Percentiles rank a stretch among this genome's conserved stretches.
Evolutionary conservation across 2,797 vertebrate species (phyloP).

Genomic region (Morus bassanus): DNA sequence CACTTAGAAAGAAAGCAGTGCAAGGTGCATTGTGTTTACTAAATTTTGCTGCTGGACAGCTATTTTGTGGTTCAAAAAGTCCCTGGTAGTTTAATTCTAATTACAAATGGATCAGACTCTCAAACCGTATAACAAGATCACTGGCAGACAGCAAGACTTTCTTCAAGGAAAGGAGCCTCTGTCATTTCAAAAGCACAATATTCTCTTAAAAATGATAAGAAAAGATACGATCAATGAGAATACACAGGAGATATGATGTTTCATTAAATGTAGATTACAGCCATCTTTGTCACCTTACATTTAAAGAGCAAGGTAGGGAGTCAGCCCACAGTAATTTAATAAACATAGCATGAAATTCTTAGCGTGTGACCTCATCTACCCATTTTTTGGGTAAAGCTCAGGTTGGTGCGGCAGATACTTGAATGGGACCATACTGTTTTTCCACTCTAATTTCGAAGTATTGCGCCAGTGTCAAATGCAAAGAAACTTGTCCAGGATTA

Average conservation of each 20-base stretch:
- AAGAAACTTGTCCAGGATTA: background rate
- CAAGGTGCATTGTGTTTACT: background rate
- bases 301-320: constrained; percentile 14
- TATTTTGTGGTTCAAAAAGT: background rate
- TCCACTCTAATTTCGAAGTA: background rate
- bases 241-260: background rate
- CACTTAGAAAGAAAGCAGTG: background rate
- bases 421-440: background rate
- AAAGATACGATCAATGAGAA: background rate
- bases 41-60: background rate
- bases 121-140: background rate
- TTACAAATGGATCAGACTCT: background rate
- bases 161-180: background rate
- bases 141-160: background rate
- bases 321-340: background rate
- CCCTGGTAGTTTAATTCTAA: background rate
- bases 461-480: background rate
- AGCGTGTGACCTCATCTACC: background rate
- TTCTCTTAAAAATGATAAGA: background rate
- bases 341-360: background rate
- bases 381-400: background rate
- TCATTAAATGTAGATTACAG: constrained; percentile 50
- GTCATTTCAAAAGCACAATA: background rate
- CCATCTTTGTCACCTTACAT: constrained; percentile 29
- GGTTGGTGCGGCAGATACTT: background rate